Evolutionary conservation across 2,113 vertebrate species (phyloP).

Genomic region (Chionodraco myersi): DNA sequence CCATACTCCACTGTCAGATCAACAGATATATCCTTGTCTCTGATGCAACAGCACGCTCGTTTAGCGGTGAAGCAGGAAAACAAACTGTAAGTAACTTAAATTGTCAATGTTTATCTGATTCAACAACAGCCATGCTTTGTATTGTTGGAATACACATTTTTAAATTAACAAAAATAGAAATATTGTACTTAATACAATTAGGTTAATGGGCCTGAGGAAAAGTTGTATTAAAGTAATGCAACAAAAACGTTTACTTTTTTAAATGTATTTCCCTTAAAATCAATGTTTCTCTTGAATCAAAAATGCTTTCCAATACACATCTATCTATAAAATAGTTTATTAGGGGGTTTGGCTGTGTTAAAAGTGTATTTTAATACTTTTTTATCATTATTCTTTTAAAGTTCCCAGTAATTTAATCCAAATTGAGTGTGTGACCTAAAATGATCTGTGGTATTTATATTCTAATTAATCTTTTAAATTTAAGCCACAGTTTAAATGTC

Average conservation of each 20-base stretch:
- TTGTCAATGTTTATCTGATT: not conserved
- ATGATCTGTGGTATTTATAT: constrained; percentile 8
- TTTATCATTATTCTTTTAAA: not conserved
- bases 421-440: not conserved
- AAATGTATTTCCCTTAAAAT: not conserved
- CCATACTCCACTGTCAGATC: constrained; percentile 45
- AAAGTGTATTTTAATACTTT: constrained; percentile 26
- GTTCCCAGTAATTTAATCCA: not conserved
- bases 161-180: not conserved
- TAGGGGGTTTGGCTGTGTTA: not conserved
- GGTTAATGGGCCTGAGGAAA: not conserved
- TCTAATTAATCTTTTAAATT: not conserved
- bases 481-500: not conserved
- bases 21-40: constrained; percentile 55
- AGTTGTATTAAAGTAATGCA: not conserved
- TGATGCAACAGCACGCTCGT: constrained; percentile 41
- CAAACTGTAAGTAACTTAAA: constrained; percentile 54
- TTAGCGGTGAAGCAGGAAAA: constrained; percentile 24
- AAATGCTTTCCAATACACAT: not conserved
- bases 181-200: not conserved
- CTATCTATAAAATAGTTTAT: not conserved
- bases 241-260: not conserved
- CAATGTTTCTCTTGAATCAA: not conserved
- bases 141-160: not conserved
- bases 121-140: not conserved